Percentiles rank a stretch among this genome's conserved stretches.
Conservation (phyloP, 37 sponge, comb jelly and placozoan species). For the Chondrilla cf. caribensis region DNA sequence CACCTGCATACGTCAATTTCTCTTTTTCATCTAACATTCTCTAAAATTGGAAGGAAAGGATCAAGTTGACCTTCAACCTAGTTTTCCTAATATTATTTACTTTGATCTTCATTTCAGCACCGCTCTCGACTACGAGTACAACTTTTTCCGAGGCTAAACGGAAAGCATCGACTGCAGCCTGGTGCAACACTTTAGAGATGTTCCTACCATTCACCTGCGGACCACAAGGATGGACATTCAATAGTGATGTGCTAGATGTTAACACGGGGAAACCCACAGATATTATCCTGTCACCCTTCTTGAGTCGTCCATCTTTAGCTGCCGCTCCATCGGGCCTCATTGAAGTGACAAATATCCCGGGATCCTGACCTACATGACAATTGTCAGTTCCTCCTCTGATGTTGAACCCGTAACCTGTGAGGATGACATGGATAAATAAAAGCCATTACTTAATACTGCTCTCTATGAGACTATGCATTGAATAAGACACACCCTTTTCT, state of each 20-base stretch:
- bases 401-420: conserved; percentile 79
- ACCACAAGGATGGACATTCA: background rate
- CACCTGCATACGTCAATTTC: too few relatives aligned
- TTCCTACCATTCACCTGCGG: conserved; percentile 71
- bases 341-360: conserved; percentile 88
- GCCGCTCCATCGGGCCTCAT: conserved; percentile 78
- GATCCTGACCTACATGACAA: conserved; percentile 43
- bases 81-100: too few relatives aligned
- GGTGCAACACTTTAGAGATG: conserved; percentile 51
- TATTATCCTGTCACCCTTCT: conserved; percentile 72
- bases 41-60: too few relatives aligned
- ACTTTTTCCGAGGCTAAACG: conserved; percentile 48
- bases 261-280: conserved; percentile 44
- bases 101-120: conserved; percentile 58
- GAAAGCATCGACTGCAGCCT: conserved; percentile 62
- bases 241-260: too few relatives aligned
- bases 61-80: too few relatives aligned
- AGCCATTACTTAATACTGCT: background rate
- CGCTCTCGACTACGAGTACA: conserved; percentile 58
- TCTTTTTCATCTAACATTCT: too few relatives aligned
- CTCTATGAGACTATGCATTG: too few relatives aligned
- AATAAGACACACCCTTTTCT: background rate
- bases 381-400: conserved; percentile 84
- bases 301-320: conserved; percentile 68
- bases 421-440: background rate